A percentile compares a stretch with the other conserved stretches of the same genome.
Conservation (phyloP, 2,888 invertebrate species). For the Omphaloscelis lunosa region DNA sequence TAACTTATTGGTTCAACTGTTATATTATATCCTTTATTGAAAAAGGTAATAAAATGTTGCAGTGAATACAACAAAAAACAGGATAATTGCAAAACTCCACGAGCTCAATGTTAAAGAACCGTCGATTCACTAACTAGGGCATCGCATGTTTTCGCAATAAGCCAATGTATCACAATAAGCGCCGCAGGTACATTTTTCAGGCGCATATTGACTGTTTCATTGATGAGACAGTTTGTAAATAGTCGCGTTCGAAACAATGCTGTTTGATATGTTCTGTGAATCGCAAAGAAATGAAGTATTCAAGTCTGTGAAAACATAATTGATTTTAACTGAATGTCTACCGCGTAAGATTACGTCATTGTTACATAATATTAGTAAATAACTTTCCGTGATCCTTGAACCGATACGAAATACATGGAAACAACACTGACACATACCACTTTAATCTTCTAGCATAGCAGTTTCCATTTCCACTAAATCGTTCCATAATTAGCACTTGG, state of each 20-base stretch:
- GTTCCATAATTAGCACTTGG: not conserved
- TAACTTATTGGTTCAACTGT: not conserved
- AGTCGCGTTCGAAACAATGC: conserved; percentile 76
- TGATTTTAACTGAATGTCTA: conserved; percentile 31
- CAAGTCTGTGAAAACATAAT: conserved; percentile 54
- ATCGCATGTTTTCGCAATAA: conserved; percentile 68
- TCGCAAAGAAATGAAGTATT: conserved; percentile 60
- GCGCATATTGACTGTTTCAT: conserved; percentile 70
- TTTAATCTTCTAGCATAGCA: not conserved
- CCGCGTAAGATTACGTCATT: conserved; percentile 12
- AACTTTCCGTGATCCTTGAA: not conserved
- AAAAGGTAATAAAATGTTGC: conserved; percentile 12
- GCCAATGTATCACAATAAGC: conserved; percentile 62
- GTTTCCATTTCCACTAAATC: not conserved
- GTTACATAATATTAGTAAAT: conserved; percentile 9
- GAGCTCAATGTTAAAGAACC: conserved; percentile 26
- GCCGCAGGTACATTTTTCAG: conserved; percentile 68
- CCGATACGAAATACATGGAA: not conserved
- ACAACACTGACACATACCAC: not conserved
- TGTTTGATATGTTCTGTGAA: conserved; percentile 74
- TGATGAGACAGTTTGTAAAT: conserved; percentile 78
- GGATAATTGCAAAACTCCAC: conserved; percentile 45
- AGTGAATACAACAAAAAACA: conserved; percentile 19
- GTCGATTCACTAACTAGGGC: conserved; percentile 38
- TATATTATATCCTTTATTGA: conserved; percentile 2